Evolutionary conservation across 2,888 invertebrate species (phyloP).

Genomic region (Dolichopus griseipennis): DNA sequence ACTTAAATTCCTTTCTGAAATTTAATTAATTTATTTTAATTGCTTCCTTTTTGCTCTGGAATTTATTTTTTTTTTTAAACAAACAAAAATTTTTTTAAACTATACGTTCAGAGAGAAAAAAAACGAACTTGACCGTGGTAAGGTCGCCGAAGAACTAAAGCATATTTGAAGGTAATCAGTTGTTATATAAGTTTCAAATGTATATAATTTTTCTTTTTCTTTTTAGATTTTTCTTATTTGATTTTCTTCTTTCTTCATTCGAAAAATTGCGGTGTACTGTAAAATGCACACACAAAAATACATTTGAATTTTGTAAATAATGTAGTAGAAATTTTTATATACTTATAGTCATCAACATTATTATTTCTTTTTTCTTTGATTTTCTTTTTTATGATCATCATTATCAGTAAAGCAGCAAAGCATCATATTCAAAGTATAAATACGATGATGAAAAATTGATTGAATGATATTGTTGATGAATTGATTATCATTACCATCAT

Average conservation of each 20-base stretch:
- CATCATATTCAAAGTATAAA: too few relatives aligned
- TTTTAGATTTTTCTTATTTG: background rate
- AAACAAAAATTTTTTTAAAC: slow-evolving; percentile 14
- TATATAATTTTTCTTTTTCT: background rate
- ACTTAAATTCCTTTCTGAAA: too few relatives aligned
- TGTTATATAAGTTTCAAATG: slow-evolving; percentile 43
- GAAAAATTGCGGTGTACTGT: slow-evolving; percentile 1
- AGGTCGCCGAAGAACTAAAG: slow-evolving; percentile 44
- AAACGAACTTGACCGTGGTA: slow-evolving; percentile 42
- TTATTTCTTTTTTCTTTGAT: too few relatives aligned
- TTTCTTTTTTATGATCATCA: background rate
- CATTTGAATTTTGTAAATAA: background rate
- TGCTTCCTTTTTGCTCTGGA: background rate
- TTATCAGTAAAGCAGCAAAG: background rate
- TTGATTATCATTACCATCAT: background rate
- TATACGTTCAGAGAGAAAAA: slow-evolving; percentile 18
- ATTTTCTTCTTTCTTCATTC: background rate
- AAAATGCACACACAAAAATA: background rate
- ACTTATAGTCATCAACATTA: background rate
- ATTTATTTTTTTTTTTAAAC: slow-evolving; percentile 1
- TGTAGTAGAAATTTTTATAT: background rate
- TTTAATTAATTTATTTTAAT: background rate
- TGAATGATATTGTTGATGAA: too few relatives aligned
- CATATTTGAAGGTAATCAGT: slow-evolving; percentile 41
- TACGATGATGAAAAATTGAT: too few relatives aligned